Evolutionary conservation across 2,888 invertebrate species (phyloP), one percentile per base, ranked within the genome.

Genomic region (Phengaris arion): DNA sequence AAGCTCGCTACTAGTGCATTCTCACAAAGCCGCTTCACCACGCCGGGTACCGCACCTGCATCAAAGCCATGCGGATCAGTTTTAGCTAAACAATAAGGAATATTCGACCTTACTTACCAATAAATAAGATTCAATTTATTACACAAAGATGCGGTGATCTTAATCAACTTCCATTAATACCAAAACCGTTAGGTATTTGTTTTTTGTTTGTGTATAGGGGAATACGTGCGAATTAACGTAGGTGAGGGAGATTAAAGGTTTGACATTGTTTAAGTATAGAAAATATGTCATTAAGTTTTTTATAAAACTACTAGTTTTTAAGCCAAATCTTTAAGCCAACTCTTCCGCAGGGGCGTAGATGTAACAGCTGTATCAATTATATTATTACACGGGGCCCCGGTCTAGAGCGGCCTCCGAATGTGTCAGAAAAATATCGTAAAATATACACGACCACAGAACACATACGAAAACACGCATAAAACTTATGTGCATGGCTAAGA

Each of bases 101-200:
- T 7, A 72, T 13, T 52, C 72, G 35, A 72, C 22, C 54, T 7
- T 72, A 72, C 4, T 0, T 2, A 22, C 7, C 10, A 54, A 0
- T 5, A 6, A 54, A 72, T 54, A 72, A 35, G 35, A 72, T 35
- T 35, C 72, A 72, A 12, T 72, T 54, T n/a, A 15, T 54, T 7
- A 48, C 52, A 35, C 13, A 54, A 10, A 13, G 2, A 10, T 4
- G 35, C 35, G 8, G 72, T 52, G 72, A 72, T 72, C 54, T 54
- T 72, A 72, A 72, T 72, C 72, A 72, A 72, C 72, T 72, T 72
- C 72, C 54, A 72, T 72, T 54, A 72, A 52, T 72, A 72, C 54
- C 52, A 72, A 51, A 52, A 52, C 52, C 72, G 72, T 72, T 54
- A 22, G 22, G 22, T 22, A 6, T 54, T 72, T 72, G 35, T 72